Percentiles rank a stretch among this genome's conserved stretches.
These are phyloP conservation scores for Drosophila navojoa DNA, from an alignment of 1,140 invertebrate genomes.

Conservation along the genomic window DNA sequence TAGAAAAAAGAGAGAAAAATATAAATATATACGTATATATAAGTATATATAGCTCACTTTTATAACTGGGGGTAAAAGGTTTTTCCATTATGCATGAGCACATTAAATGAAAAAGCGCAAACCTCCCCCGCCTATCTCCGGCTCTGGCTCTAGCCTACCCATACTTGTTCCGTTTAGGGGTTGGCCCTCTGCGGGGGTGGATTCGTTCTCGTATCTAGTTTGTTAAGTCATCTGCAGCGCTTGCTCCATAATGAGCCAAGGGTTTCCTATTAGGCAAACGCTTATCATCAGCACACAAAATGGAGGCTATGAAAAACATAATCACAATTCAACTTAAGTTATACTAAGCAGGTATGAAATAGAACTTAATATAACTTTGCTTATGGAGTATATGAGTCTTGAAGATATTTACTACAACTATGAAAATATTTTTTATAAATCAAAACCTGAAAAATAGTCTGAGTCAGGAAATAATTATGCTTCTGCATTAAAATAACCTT, in stretches of 20 bases:
- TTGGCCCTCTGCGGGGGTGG: conserved; percentile 48
- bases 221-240: not conserved
- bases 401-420: no score
- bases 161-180: conserved; percentile 18
- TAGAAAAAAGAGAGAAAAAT: conserved; percentile 23
- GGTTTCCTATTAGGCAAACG: conserved; percentile 12
- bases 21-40: conserved; percentile 7
- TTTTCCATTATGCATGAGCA: conserved; percentile 71
- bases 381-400: no score
- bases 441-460: no score
- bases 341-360: no score
- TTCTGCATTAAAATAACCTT: no score
- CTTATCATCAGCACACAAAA: conserved; percentile 33
- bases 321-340: not conserved
- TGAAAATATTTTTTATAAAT: no score
- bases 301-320: conserved; percentile 20
- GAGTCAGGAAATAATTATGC: no score
- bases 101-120: conserved; percentile 68
- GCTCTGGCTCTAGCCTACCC: not conserved
- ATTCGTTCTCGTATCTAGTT: conserved; percentile 27
- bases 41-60: conserved; percentile 1
- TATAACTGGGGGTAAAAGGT: conserved; percentile 57
- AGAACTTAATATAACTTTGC: no score
- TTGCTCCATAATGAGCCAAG: conserved; percentile 29
- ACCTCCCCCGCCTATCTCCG: conserved; percentile 8